Percentiles rank a stretch among this genome's conserved stretches.
Evolutionary conservation across 2,797 vertebrate species (phyloP).

Genomic region (Chelonia mydas): DNA sequence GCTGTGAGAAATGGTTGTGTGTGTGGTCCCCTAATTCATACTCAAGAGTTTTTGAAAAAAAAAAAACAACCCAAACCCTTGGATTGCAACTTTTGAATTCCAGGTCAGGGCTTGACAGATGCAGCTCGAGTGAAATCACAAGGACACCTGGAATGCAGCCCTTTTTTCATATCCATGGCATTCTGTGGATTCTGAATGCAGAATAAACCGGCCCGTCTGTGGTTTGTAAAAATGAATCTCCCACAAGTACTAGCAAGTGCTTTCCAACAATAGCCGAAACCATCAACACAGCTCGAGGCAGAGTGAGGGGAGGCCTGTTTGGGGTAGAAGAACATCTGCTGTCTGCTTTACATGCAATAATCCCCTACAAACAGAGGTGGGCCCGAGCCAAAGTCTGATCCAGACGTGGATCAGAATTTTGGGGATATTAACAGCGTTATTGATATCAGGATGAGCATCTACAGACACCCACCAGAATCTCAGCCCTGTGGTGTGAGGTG

Average conservation of each 20-base stretch:
- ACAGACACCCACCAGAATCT: not conserved
- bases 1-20: slow-evolving; percentile 32
- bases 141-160: slow-evolving; percentile 28
- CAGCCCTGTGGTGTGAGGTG: not conserved
- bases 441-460: fast-evolving
- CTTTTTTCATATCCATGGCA: slow-evolving; percentile 37
- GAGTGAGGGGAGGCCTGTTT: slow-evolving; percentile 38
- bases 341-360: slow-evolving; percentile 51
- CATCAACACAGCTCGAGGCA: slow-evolving; percentile 22
- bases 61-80: not conserved
- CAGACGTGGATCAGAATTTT: not conserved
- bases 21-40: slow-evolving; percentile 51
- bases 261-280: slow-evolving; percentile 65
- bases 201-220: slow-evolving; percentile 59
- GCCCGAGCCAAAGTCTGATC: not conserved
- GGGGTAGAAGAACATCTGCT: slow-evolving; percentile 69
- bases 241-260: slow-evolving; percentile 61
- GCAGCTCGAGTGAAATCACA: slow-evolving; percentile 25
- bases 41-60: not conserved
- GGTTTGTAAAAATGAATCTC: slow-evolving; percentile 65
- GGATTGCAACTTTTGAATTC: slow-evolving; percentile 42
- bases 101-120: slow-evolving; percentile 56
- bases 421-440: not conserved
- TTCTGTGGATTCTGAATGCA: slow-evolving; percentile 30
- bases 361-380: not conserved